Evolutionary conservation across 92 coral and sea anemone species (phyloP).

Genomic region (Parazoanthus darwini): DNA sequence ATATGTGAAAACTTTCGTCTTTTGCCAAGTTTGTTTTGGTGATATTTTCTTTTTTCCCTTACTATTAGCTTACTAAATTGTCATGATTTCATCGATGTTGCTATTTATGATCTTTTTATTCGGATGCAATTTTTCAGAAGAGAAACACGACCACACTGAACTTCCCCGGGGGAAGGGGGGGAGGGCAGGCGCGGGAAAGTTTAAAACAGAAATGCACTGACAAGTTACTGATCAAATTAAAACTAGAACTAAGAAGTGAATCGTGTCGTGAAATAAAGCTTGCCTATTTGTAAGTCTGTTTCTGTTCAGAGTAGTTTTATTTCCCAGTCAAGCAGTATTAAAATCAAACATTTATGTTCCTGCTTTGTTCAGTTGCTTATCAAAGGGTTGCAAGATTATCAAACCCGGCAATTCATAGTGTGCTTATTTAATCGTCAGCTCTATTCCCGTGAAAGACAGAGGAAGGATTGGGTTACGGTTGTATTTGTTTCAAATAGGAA

Average conservation of each 20-base stretch:
- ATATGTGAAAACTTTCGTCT: too few relatives aligned
- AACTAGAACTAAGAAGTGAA: neutral
- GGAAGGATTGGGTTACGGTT: too few relatives aligned
- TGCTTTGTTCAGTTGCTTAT: neutral
- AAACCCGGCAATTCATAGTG: neutral
- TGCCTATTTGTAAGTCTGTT: neutral
- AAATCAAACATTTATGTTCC: neutral
- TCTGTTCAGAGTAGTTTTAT: too few relatives aligned
- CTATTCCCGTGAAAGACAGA: too few relatives aligned
- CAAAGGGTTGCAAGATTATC: neutral
- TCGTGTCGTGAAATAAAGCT: neutral
- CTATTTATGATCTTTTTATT: too few relatives aligned
- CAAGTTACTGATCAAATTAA: neutral
- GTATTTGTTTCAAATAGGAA: too few relatives aligned
- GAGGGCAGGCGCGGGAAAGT: neutral
- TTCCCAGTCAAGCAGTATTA: neutral
- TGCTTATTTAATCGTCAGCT: too few relatives aligned
- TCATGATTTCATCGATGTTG: too few relatives aligned
- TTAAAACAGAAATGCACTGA: too few relatives aligned
- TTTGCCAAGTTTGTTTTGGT: too few relatives aligned
- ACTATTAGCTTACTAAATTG: neutral
- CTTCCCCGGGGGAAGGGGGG: neutral
- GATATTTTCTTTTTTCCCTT: too few relatives aligned
- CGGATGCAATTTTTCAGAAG: neutral
- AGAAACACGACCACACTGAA: neutral